phyloP scores from a whole-genome alignment of 2,113 vertebrate genomes.

The Bothrops jararaca region DNA sequence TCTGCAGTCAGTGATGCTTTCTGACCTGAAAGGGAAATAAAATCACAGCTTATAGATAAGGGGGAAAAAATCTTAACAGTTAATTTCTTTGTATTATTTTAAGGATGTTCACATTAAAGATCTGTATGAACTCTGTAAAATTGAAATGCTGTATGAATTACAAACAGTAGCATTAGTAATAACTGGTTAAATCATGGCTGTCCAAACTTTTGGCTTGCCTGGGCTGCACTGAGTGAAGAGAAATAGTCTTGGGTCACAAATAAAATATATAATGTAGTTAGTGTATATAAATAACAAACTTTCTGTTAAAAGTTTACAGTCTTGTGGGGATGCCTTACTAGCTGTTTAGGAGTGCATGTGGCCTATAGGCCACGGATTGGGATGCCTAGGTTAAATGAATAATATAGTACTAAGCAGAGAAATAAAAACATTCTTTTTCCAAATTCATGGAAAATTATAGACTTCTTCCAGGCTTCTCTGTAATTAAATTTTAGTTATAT shows the following conservation, averaged over 20 bases:
- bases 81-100: neutral
- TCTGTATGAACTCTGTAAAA: neutral
- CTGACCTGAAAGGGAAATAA: conserved; percentile 73
- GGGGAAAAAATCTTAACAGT: neutral
- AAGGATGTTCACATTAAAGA: neutral
- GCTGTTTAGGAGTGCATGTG: neutral
- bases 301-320: neutral
- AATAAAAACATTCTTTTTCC: neutral
- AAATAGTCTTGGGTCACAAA: neutral
- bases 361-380: neutral
- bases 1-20: conserved; percentile 78
- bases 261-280: too few relatives aligned
- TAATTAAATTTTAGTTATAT: neutral
- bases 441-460: neutral
- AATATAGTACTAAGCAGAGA: neutral
- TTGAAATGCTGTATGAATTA: neutral
- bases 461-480: neutral
- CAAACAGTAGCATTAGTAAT: neutral
- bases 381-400: neutral
- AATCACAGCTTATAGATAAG: neutral
- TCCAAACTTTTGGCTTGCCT: neutral
- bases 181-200: neutral
- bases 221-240: neutral
- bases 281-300: too few relatives aligned
- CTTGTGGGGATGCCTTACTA: neutral